Base-by-base conservation (phyloP, 2,113 vertebrate genomes). In the Thunnus maccoyii region DNA sequence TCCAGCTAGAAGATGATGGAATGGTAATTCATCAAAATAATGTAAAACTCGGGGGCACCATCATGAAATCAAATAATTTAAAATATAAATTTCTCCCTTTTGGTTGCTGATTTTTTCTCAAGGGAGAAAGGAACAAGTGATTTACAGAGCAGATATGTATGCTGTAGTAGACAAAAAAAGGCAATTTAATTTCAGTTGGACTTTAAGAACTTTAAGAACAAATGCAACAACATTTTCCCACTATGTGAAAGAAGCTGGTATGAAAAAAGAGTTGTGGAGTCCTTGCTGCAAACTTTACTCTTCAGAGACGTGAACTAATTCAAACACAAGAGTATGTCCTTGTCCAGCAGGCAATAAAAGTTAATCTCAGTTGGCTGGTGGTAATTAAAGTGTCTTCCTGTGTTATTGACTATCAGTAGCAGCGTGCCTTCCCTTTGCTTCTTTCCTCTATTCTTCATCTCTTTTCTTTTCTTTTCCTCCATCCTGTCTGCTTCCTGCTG, bases 371-470 rank as follows among this genome's bases (percentile, higher is more conserved):
- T 76, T 89, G 91, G 85, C 91, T 89, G 80, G 13, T 65, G 86
- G 86, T 94, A 92, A 94, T 94, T 93, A 92, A 92, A 94, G 77
- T 92, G 90, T 89, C 91, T 92, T 89, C 91, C 89, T 88, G 90
- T 80, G 86, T 91, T 92, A 94, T 92, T 90, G 92, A 92, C 91
- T 72, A 83, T 82, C 79, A 70, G 80, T 52, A 71, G 76, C 77
- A 71, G 72, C 61, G 65, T 78, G 74, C 61, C 78, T 81, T 58
- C 65, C 78, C 67, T 65, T 78, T 83, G 66, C 79, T 76, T 30
- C 64, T 78, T 15, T 65, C 80, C 80, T 83, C 62, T 62, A 74
- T 84, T 83, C 65, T 80, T 88, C 82, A 62, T 79, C 76, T 88
- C 48, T 85, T 79, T 65, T 73, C 70, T 72, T 73, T 84, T 74